phyloP scores from a whole-genome alignment of 2,888 invertebrate genomes.

The Eilema caniola region DNA sequence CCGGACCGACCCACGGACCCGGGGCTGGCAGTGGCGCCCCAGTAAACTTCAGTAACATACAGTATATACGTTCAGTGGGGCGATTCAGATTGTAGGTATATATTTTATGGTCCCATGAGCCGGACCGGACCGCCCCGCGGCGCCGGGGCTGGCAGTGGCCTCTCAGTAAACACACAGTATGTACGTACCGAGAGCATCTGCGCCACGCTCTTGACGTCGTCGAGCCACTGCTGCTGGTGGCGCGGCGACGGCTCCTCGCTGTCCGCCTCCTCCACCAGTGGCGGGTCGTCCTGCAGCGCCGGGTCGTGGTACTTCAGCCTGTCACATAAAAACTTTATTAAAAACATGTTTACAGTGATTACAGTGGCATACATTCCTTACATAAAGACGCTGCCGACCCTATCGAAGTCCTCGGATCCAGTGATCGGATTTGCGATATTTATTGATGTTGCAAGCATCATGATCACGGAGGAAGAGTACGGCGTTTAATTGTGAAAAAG shows the following conservation, averaged over 20 bases:
- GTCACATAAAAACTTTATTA: not conserved
- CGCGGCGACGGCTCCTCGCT: slow-evolving; percentile 67
- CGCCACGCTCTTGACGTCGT: slow-evolving; percentile 62
- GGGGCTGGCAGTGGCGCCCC: too few species aligned
- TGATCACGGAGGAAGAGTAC: too few species aligned
- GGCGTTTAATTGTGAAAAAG: too few species aligned
- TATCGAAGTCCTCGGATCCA: too few species aligned
- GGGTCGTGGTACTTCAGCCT: slow-evolving; percentile 88
- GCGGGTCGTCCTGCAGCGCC: slow-evolving; percentile 68
- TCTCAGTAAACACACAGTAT: not conserved
- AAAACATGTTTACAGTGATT: too few species aligned
- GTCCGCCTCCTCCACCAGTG: slow-evolving; percentile 61
- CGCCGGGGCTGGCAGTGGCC: not conserved
- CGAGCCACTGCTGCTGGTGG: slow-evolving; percentile 70
- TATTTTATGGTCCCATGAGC: not conserved
- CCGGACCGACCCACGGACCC: too few species aligned
- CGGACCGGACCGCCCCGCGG: not conserved
- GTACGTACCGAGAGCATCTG: slow-evolving; percentile 53
- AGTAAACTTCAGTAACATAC: too few species aligned
- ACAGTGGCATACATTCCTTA: too few species aligned
- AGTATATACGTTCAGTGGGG: too few species aligned
- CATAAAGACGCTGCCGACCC: too few species aligned
- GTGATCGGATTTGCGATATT: too few species aligned
- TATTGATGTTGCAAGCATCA: too few species aligned
- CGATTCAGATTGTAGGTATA: not conserved